A percentile compares a stretch with the other conserved stretches of the same genome.
Evolutionary conservation across 2,113 vertebrate genomes (phyloP).

Genomic region (Siniperca chuatsi): DNA sequence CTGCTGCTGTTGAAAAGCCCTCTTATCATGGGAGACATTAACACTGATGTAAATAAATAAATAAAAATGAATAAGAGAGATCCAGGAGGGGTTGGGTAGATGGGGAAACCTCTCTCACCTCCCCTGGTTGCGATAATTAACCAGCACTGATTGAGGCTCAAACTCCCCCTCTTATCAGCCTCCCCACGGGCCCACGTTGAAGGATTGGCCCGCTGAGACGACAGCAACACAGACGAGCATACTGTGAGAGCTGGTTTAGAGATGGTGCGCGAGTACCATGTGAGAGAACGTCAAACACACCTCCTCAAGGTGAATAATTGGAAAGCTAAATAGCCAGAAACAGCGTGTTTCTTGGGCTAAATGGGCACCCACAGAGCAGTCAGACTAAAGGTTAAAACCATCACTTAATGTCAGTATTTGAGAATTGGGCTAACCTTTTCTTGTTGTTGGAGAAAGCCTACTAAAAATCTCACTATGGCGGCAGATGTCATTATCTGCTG

Average conservation of each 20-base stretch:
- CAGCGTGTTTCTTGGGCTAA: slow-evolving; percentile 41
- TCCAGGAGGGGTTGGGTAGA: slow-evolving; percentile 57
- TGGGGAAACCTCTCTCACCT: slow-evolving; percentile 68
- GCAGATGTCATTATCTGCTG: slow-evolving; percentile 22
- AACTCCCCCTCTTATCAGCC: slow-evolving; percentile 74
- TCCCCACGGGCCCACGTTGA: slow-evolving; percentile 59
- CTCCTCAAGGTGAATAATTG: slow-evolving; percentile 39
- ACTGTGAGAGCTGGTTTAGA: slow-evolving; percentile 37
- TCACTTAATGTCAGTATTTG: slow-evolving; percentile 59
- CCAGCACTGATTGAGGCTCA: slow-evolving; percentile 78
- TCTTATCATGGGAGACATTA: not conserved
- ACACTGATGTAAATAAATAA: not conserved
- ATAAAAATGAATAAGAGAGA: not conserved
- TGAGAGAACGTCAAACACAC: not conserved
- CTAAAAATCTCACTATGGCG: slow-evolving; percentile 10
- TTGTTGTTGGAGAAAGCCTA: slow-evolving; percentile 3
- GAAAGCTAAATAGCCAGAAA: slow-evolving; percentile 37
- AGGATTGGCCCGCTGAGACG: slow-evolving; percentile 59
- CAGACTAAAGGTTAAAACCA: slow-evolving; percentile 68
- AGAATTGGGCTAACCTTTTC: slow-evolving; percentile 67
- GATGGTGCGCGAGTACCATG: slow-evolving; percentile 6
- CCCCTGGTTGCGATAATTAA: slow-evolving; percentile 81
- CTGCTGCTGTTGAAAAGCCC: not conserved
- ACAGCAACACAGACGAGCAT: slow-evolving; percentile 36
- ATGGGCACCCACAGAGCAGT: slow-evolving; percentile 25